Evolutionary conservation across 30 jellyfish, hydroid and myxozoan genomes (phyloP).

Genomic region (Turritopsis dohrnii): DNA sequence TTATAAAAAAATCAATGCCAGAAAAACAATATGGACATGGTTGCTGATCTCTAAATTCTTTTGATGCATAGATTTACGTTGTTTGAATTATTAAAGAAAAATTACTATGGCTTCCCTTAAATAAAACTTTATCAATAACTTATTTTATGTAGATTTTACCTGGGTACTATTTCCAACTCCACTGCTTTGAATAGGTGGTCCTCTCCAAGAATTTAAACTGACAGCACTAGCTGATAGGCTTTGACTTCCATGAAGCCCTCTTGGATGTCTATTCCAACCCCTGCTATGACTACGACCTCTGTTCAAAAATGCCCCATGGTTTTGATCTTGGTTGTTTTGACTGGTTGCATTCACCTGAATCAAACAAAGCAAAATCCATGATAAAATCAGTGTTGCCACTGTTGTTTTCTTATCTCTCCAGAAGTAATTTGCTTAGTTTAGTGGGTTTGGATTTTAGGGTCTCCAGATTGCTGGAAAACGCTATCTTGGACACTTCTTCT

Average conservation of each 20-base stretch:
- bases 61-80: too few species aligned
- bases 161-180: neutral
- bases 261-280: neutral
- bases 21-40: too few species aligned
- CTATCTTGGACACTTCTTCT: too few species aligned
- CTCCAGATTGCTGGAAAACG: too few species aligned
- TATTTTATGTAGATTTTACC: neutral
- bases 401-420: too few species aligned
- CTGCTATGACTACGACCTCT: neutral
- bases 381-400: too few species aligned
- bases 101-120: neutral
- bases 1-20: too few species aligned
- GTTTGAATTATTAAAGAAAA: neutral
- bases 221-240: neutral
- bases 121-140: too few species aligned
- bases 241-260: neutral
- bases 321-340: neutral
- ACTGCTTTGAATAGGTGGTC: neutral
- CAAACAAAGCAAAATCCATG: neutral
- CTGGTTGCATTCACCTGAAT: neutral
- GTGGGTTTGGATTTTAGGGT: too few species aligned
- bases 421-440: too few species aligned
- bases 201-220: neutral
- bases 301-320: neutral
- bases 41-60: too few species aligned